A percentile compares a stretch with the other conserved stretches of the same genome.
Evolutionary conservation across 2,888 invertebrate genomes (phyloP).

Genomic region (Cheilosia impressa): DNA sequence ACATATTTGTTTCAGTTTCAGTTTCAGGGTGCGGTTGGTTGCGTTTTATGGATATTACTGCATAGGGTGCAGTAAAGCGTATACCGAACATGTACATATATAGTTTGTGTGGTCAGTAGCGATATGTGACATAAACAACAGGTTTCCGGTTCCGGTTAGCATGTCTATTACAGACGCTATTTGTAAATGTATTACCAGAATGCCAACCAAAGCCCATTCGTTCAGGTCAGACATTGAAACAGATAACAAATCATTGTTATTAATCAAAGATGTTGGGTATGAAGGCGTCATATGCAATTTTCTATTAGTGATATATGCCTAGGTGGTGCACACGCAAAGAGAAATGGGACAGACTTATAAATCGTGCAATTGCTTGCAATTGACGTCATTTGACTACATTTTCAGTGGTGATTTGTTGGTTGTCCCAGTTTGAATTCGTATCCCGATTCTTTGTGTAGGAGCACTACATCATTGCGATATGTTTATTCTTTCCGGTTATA

Average conservation of each 20-base stretch:
- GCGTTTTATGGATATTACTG: constrained; percentile 40
- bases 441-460: background rate
- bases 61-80: constrained; percentile 23
- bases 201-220: background rate
- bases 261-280: background rate
- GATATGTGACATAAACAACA: constrained; percentile 36
- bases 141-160: constrained; percentile 10
- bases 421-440: background rate
- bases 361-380: background rate
- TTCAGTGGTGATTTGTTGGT: constrained; percentile 3
- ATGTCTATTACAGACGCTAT: background rate
- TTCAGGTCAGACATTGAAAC: background rate
- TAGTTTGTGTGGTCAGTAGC: constrained; percentile 20
- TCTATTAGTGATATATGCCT: background rate
- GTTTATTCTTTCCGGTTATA: constrained; percentile 5
- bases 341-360: background rate
- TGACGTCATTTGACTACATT: constrained; percentile 16
- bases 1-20: constrained; percentile 34
- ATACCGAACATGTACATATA: background rate
- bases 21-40: constrained; percentile 67
- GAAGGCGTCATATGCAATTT: background rate
- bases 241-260: background rate
- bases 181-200: background rate
- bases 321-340: background rate
- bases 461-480: constrained; percentile 12